phyloP scores from a whole-genome alignment of 2,888 invertebrate genomes.

The Chrysolina oricalcia region DNA sequence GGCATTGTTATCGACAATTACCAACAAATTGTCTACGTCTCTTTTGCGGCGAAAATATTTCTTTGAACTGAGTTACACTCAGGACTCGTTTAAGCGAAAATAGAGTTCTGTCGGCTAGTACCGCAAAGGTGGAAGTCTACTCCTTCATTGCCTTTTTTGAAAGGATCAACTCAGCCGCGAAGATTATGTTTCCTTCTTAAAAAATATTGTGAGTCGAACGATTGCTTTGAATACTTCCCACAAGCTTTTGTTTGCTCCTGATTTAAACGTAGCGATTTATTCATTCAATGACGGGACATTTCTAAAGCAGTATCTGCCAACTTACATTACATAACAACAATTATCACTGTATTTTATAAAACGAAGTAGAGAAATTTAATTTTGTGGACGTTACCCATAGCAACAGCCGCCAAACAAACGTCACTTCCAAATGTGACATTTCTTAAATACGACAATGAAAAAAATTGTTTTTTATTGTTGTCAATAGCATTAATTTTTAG shows the following conservation, averaged over 20 bases:
- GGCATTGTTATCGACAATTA: slow-evolving; percentile 27
- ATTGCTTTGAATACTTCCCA: slow-evolving; percentile 23
- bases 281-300: too few relatives aligned
- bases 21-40: slow-evolving; percentile 22
- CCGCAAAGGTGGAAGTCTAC: slow-evolving; percentile 56
- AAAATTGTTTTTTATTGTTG: too few relatives aligned
- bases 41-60: slow-evolving; percentile 37
- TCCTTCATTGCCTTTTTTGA: slow-evolving; percentile 30
- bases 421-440: too few relatives aligned
- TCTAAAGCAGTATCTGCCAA: too few relatives aligned
- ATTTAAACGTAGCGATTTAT: background rate
- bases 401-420: too few relatives aligned
- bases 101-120: slow-evolving; percentile 40
- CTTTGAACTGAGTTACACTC: slow-evolving; percentile 37
- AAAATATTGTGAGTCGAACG: slow-evolving; percentile 17
- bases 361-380: too few relatives aligned
- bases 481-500: too few relatives aligned
- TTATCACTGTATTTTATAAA: too few relatives aligned
- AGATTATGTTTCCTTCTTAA: slow-evolving; percentile 47
- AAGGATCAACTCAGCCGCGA: slow-evolving; percentile 42
- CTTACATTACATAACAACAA: too few relatives aligned
- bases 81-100: slow-evolving; percentile 40
- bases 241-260: slow-evolving; percentile 2
- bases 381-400: too few relatives aligned
- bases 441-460: too few relatives aligned